These are phyloP conservation scores for Myripristis murdjan DNA, from an alignment of 2,797 vertebrate species.

Conservation along the genomic window DNA sequence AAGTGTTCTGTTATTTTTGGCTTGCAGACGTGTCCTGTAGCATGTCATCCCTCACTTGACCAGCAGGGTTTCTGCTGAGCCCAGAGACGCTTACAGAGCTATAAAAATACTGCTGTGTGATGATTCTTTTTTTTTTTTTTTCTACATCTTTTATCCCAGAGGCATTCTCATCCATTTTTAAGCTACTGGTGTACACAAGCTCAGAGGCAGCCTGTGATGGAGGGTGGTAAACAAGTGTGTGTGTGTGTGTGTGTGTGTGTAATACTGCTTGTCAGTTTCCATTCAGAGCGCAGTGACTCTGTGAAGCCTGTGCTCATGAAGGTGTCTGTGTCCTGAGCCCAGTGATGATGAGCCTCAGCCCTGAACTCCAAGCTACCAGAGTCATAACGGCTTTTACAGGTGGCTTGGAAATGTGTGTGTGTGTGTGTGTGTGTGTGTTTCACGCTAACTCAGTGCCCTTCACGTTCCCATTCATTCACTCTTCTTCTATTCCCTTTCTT, in stretches of 20 bases:
- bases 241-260: conserved; percentile 8
- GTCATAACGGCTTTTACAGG: conserved; percentile 55
- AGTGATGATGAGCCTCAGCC: conserved; percentile 20
- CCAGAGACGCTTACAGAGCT: not conserved
- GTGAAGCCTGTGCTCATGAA: conserved; percentile 23
- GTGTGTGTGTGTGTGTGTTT: conserved; percentile 8
- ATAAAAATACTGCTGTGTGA: conserved; percentile 11
- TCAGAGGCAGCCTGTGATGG: conserved; percentile 11
- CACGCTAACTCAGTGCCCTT: too few species aligned
- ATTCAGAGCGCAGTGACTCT: not conserved
- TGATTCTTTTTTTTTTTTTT: too few species aligned
- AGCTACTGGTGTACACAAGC: not conserved
- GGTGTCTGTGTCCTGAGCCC: not conserved
- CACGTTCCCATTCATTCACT: too few species aligned
- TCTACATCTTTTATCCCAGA: not conserved
- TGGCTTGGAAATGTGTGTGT: conserved; percentile 35
- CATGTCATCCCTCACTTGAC: conserved; percentile 1
- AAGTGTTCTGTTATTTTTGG: not conserved
- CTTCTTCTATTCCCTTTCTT: too few species aligned
- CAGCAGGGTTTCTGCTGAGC: conserved; percentile 20
- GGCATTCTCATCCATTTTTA: conserved; percentile 29
- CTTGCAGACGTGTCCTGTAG: not conserved
- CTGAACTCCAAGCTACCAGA: conserved; percentile 24
- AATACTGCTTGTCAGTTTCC: not conserved
- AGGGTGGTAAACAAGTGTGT: not conserved